phyloP scores from a whole-genome alignment of 2,113 vertebrate genomes.

The Rhagologus leucostigma region DNA sequence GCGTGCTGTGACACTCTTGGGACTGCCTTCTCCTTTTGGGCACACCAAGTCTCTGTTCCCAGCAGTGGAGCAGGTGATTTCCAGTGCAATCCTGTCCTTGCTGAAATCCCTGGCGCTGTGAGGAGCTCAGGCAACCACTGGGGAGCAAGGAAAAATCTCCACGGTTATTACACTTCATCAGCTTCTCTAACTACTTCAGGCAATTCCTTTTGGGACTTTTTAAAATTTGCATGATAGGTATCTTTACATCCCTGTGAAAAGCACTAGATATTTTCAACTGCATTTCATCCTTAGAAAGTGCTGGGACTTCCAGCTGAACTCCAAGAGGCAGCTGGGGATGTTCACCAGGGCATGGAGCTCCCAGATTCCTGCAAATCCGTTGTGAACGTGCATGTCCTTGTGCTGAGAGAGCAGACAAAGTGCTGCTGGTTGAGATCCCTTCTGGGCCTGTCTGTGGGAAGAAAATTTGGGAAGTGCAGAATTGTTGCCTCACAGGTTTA shows the following conservation, averaged over 20 bases:
- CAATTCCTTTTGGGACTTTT: neutral
- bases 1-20: neutral
- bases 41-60: neutral
- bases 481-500: neutral
- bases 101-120: neutral
- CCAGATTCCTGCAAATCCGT: rapidly evolving
- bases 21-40: neutral
- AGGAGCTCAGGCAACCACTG: neutral
- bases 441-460: neutral
- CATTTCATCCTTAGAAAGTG: neutral
- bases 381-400: neutral
- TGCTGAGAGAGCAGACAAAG: neutral
- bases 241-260: conserved; percentile 17
- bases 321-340: neutral
- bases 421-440: neutral
- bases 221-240: conserved; percentile 23
- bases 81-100: neutral
- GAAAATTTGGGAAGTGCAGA: neutral
- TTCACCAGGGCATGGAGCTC: neutral
- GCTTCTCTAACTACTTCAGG: neutral
- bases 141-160: neutral
- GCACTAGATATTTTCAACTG: neutral
- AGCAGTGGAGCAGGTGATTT: neutral
- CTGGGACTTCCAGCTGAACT: neutral
- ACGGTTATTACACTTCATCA: neutral